Percentiles rank a stretch among this genome's conserved stretches.
Evolutionary conservation across 2,113 vertebrate species (phyloP).

Genomic region (Origma solitaria): DNA sequence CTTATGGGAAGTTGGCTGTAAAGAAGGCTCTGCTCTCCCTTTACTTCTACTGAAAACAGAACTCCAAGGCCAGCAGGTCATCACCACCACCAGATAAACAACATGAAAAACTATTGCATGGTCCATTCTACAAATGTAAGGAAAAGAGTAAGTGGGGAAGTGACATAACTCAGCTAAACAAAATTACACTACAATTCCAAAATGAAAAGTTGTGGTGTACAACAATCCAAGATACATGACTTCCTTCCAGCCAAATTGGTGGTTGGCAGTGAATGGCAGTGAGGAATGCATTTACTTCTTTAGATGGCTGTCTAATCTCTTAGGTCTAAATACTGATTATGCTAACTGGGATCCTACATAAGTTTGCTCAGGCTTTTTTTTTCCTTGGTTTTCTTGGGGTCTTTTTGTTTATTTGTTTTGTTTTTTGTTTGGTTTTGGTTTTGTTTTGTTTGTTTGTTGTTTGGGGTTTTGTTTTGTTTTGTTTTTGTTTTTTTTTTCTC

Average conservation of each 20-base stretch:
- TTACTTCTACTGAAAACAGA: neutral
- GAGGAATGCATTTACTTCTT: neutral
- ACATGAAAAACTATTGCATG: neutral
- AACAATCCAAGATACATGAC: neutral
- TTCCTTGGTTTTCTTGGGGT: no score
- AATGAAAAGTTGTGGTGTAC: neutral
- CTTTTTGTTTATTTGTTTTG: no score
- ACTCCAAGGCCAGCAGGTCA: neutral
- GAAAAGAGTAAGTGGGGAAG: neutral
- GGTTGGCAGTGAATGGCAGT: neutral
- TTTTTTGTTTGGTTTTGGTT: no score
- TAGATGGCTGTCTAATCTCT: neutral
- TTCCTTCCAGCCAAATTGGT: neutral
- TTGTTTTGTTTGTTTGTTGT: no score
- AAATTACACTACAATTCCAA: neutral
- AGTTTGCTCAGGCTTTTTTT: neutral
- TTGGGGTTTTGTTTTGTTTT: neutral
- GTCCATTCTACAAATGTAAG: neutral
- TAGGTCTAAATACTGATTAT: neutral
- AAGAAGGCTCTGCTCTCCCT: neutral
- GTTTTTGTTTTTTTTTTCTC: neutral
- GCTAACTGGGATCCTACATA: neutral
- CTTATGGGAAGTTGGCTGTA: neutral
- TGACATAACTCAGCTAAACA: fast-evolving
- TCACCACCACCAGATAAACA: neutral